Conservation (phyloP, 2,797 vertebrate genomes). For the Lagodon rhomboides region DNA sequence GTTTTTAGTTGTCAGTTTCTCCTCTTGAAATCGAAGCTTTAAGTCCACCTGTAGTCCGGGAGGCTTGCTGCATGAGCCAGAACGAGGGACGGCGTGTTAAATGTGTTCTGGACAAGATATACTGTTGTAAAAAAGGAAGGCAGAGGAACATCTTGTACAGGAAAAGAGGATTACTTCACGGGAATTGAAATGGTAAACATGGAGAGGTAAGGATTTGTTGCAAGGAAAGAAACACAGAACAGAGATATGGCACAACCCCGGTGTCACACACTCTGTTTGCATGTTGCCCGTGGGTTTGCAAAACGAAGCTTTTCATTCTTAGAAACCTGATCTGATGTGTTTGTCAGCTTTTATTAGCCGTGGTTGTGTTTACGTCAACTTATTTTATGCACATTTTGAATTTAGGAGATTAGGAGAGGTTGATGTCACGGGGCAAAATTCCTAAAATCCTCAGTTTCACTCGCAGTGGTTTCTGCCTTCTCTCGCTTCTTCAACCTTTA, state of each 20-base stretch:
- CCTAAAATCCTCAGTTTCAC: no score
- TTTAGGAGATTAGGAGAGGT: no score
- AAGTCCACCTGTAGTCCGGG: constrained; percentile 5
- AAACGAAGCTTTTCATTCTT: not conserved
- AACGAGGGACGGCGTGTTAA: constrained; percentile 8
- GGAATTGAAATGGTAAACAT: constrained; percentile 35
- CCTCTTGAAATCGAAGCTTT: constrained; percentile 2
- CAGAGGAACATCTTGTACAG: constrained; percentile 17
- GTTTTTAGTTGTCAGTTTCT: not conserved
- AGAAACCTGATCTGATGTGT: not conserved
- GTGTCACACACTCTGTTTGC: not conserved
- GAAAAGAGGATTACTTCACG: constrained; percentile 25
- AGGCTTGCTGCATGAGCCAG: not conserved
- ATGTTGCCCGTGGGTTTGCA: not conserved
- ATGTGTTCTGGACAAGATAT: constrained; percentile 27
- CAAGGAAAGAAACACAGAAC: not conserved
- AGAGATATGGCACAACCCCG: not conserved
- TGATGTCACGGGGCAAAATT: no score
- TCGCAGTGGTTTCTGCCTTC: no score
- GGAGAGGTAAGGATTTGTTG: not conserved
- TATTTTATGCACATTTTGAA: no score
- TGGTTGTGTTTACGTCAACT: not conserved
- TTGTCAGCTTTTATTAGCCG: not conserved
- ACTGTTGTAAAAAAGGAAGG: not conserved
- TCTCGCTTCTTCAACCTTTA: no score